These are phyloP conservation scores for Eupsittula cactorum DNA, from an alignment of 2,113 vertebrate species.

Conservation along the genomic window DNA sequence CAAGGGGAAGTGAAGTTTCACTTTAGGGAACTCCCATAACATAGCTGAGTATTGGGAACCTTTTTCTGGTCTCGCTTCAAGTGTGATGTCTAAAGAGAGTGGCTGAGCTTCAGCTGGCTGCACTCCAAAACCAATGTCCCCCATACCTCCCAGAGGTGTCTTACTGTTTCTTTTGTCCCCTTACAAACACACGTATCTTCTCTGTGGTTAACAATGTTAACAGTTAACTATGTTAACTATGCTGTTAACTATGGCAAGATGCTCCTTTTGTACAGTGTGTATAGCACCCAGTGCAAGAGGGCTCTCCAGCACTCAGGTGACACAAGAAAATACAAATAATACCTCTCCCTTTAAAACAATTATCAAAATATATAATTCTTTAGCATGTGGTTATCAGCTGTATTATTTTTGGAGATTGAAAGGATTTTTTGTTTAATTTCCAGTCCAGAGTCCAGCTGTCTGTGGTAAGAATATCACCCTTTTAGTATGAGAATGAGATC, in stretches of 20 bases:
- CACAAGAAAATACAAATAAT: neutral
- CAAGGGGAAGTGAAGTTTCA: neutral
- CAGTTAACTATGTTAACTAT: neutral
- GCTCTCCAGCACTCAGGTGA: neutral
- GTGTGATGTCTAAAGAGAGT: neutral
- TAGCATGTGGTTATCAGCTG: neutral
- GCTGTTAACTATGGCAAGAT: neutral
- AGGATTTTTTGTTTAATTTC: neutral
- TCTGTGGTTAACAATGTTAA: neutral
- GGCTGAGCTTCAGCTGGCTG: neutral
- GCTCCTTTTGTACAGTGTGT: neutral
- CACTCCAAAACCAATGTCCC: neutral
- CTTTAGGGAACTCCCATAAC: fast-evolving
- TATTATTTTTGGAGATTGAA: neutral
- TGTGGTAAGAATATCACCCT: neutral
- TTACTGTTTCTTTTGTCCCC: neutral
- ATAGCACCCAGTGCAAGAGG: neutral
- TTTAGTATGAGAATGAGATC: neutral
- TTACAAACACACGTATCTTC: neutral
- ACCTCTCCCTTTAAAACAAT: neutral
- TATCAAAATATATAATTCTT: neutral
- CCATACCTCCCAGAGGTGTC: neutral
- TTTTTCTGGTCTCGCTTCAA: neutral
- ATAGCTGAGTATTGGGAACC: neutral
- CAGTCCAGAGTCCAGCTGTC: neutral